Conservation (phyloP, 1,140 invertebrate species). For the Nasonia giraulti region DNA sequence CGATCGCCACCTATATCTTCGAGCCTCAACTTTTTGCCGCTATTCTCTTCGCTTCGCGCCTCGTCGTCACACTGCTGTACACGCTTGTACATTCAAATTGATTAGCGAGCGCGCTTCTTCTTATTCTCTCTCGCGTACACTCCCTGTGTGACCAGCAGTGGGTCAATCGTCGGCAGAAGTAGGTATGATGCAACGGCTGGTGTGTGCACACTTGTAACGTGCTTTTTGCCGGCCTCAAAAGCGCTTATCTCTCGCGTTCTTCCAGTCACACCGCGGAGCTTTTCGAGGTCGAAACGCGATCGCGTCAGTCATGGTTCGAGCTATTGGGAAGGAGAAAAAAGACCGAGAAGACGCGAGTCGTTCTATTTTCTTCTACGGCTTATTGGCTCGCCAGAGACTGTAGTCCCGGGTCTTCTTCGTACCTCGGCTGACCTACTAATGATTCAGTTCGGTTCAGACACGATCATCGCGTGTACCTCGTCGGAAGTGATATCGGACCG, state of each 20-base stretch:
- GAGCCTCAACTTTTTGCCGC: background rate
- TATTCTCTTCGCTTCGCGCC: background rate
- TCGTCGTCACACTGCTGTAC: background rate
- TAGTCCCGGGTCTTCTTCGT: background rate
- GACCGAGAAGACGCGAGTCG: background rate
- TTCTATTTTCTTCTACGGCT: background rate
- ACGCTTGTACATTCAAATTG: conserved; percentile 12
- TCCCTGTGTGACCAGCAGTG: conserved; percentile 8
- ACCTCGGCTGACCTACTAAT: background rate
- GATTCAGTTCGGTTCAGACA: background rate
- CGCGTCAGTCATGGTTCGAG: background rate
- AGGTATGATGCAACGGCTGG: conserved; percentile 21
- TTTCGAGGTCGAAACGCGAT: background rate
- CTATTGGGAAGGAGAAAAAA: background rate
- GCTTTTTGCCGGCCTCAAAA: background rate
- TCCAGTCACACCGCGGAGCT: background rate
- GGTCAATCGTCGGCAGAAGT: conserved; percentile 17
- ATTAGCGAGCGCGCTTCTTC: background rate
- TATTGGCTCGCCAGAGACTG: background rate
- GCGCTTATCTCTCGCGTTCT: background rate
- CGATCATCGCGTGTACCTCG: background rate
- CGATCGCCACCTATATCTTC: background rate
- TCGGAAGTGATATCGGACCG: background rate
- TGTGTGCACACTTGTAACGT: background rate
- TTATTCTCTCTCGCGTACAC: no score